Percentiles rank a stretch among this genome's conserved stretches.
Evolutionary conservation across 2,113 vertebrate genomes (phyloP).

Genomic region (Apteryx owenii): DNA sequence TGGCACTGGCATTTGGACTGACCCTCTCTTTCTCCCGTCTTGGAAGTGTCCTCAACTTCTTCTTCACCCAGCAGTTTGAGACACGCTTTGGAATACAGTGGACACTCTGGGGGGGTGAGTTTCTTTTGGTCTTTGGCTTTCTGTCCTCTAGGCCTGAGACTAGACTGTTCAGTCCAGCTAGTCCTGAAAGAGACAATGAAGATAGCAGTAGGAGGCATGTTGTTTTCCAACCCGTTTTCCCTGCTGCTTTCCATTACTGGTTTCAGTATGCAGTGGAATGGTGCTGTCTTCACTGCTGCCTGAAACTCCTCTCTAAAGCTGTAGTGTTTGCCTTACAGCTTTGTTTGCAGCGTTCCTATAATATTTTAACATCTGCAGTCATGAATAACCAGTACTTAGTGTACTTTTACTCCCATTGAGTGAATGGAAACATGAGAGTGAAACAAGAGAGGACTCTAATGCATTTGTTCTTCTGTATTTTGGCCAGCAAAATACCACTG

Average conservation of each 20-base stretch:
- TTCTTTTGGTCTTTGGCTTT: neutral
- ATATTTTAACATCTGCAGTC: neutral
- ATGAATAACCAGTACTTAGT: neutral
- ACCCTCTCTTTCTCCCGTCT: conserved; percentile 83
- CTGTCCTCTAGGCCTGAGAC: neutral
- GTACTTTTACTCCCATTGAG: neutral
- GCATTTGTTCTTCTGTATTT: neutral
- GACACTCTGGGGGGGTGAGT: conserved; percentile 84
- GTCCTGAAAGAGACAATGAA: neutral
- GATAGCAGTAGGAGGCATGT: neutral
- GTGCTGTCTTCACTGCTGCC: neutral
- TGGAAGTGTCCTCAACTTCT: conserved; percentile 87
- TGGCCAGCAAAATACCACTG: neutral
- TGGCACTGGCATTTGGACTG: conserved; percentile 83
- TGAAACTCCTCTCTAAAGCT: neutral
- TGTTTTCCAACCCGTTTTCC: neutral
- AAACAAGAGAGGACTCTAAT: neutral
- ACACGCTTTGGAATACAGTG: conserved; percentile 83
- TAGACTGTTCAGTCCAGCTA: neutral
- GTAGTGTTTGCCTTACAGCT: neutral
- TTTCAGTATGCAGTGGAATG: neutral
- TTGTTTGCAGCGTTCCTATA: neutral
- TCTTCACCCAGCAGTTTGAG: conserved; percentile 83
- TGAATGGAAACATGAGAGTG: neutral
- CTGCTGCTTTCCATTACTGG: neutral